Percentiles rank a stretch among this genome's conserved stretches.
phyloP scores from a whole-genome alignment of 37 sponge, comb jelly and placozoan genomes.

The Geodia barretti region DNA sequence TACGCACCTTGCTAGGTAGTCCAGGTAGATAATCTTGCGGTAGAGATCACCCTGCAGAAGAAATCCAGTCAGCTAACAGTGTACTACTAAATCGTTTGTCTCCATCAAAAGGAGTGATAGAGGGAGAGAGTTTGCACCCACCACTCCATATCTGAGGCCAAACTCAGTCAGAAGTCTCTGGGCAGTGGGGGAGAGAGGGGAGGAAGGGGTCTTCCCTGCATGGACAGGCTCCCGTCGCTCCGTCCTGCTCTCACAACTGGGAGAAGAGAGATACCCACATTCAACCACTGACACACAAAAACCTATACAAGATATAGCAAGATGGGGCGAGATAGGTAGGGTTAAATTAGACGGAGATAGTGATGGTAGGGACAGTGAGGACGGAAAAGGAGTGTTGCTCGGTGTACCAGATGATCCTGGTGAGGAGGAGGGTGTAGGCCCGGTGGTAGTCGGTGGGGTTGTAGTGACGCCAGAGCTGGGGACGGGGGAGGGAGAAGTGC shows the following conservation, averaged over 20 bases:
- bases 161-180: slow-evolving; percentile 73
- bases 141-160: slow-evolving; percentile 84
- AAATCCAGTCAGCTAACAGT: neutral
- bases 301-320: too few species aligned
- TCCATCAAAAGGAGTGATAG: neutral
- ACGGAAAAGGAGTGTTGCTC: neutral
- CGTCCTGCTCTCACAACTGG: slow-evolving; percentile 49
- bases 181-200: slow-evolving; percentile 66
- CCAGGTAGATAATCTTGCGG: slow-evolving; percentile 63
- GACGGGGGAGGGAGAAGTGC: slow-evolving; percentile 77
- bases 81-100: neutral
- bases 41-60: slow-evolving; percentile 70
- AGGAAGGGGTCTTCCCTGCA: slow-evolving; percentile 52
- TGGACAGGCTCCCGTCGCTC: slow-evolving; percentile 52
- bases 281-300: too few species aligned
- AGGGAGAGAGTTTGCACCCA: slow-evolving; percentile 13
- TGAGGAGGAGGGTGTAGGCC: slow-evolving; percentile 56
- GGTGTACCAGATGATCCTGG: slow-evolving; percentile 58
- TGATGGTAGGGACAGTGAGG: neutral
- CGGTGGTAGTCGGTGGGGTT: slow-evolving; percentile 77
- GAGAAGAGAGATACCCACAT: neutral
- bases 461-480: slow-evolving; percentile 55
- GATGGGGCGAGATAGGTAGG: too few species aligned
- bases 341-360: neutral
- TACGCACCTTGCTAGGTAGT: slow-evolving; percentile 63